Conservation (phyloP, 2,888 invertebrate species). For the Microplitis manilae region DNA sequence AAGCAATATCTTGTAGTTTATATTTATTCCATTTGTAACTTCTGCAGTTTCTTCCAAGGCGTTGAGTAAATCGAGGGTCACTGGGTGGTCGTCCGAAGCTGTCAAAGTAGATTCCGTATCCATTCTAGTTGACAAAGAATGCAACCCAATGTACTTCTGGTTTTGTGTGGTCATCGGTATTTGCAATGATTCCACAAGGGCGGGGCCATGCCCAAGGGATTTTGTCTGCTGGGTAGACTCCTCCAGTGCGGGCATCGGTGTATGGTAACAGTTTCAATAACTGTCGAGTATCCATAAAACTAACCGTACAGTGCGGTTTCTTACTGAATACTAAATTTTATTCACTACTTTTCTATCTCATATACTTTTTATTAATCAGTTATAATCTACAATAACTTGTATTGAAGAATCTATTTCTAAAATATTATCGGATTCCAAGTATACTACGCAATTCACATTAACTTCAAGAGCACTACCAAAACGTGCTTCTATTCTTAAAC, state of each 20-base stretch:
- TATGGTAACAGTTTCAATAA: neutral
- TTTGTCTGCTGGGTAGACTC: constrained; percentile 31
- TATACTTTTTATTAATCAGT: too few species aligned
- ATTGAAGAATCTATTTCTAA: too few species aligned
- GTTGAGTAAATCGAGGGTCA: neutral
- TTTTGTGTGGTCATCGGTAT: constrained; percentile 41
- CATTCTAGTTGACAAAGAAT: constrained; percentile 35
- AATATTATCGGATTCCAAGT: too few species aligned
- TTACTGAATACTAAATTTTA: neutral
- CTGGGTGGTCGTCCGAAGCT: constrained; percentile 38
- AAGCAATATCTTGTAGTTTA: constrained; percentile 7
- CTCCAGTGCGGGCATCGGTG: constrained; percentile 49
- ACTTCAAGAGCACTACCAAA: too few species aligned
- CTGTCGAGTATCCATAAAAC: neutral
- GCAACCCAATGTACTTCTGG: constrained; percentile 46
- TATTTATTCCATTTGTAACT: neutral
- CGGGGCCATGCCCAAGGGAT: constrained; percentile 34
- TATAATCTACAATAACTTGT: too few species aligned
- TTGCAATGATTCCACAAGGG: constrained; percentile 34
- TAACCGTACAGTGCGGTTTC: neutral
- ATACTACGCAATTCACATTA: too few species aligned
- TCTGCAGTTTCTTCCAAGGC: neutral
- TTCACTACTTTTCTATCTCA: too few species aligned
- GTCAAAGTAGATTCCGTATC: constrained; percentile 40
- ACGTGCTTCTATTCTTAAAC: too few species aligned